Evolutionary conservation across 2,888 invertebrate species (phyloP), one percentile per base, ranked within the genome.

Genomic region (Neria commutata): DNA sequence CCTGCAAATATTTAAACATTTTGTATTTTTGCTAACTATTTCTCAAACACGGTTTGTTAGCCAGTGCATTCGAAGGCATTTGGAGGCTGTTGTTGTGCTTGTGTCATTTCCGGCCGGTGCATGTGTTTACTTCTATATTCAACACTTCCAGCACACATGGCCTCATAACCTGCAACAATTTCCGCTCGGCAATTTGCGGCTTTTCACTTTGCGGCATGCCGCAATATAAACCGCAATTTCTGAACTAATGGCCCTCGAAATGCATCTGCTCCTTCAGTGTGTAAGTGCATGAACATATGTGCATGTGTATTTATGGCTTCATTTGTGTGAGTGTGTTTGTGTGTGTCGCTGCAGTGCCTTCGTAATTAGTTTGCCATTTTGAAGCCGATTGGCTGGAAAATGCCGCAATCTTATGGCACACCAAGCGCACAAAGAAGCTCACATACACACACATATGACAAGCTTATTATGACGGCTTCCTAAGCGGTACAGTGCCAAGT

Each of bases 321-420:
- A 19, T 24, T 24, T 58, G 50, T 29, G 42, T 53, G 56, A 42
- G 58, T 60, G 54, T 60, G 25, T 56, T 52, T 53, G 11, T 53
- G 45, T 54, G 56, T 50, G 37, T 48, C 42, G n/a, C 17, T 26
- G 37, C 11, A 64, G 65, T 65, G 61, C 61, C 67, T 68, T 73
- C 74, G 76, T 80, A 80, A 80, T 79, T 79, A 79, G 77, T 79
- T 76, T 76, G 68, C 77, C 77, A 79, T 79, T n/a, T 79, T 79
- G 76, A 77, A 77, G 76, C 76, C 75, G 77, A 79, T 80, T 79
- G 79, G 79, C 69, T 73, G 74, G 70, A 75, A 75, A 73, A 75
- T 73, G n/a, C n/a, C n/a, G n/a, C n/a, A n/a, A n/a, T n/a, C n/a
- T n/a, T n/a, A n/a, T 72, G 63, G 42, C 37, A 37, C n/a, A 37